A percentile compares a stretch with the other conserved stretches of the same genome.
phyloP scores from a whole-genome alignment of 2,113 vertebrate species.

The Serinus canaria region DNA sequence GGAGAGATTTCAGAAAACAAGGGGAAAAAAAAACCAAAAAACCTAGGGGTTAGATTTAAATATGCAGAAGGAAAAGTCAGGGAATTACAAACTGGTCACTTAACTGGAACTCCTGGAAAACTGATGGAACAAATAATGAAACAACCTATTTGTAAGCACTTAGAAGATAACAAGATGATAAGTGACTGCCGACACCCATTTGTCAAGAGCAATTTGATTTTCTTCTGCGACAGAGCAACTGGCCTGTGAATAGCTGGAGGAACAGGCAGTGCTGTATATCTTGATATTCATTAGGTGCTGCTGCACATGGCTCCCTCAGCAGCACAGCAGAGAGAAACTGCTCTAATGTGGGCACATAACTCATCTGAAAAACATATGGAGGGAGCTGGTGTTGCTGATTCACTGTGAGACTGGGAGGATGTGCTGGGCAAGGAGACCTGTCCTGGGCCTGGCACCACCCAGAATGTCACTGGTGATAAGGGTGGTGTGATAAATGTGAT shows the following conservation, averaged over 20 bases:
- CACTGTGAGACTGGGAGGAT: not conserved
- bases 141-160: conserved; percentile 56
- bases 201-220: conserved; percentile 63
- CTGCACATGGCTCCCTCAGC: not conserved
- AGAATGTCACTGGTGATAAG: accelerated
- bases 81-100: conserved; percentile 12
- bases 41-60: not conserved
- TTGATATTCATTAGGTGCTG: conserved; percentile 39
- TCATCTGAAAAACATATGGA: not conserved
- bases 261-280: not conserved
- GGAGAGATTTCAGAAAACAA: not conserved
- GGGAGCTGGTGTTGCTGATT: not conserved
- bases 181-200: conserved; percentile 52
- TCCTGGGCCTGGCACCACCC: not conserved
- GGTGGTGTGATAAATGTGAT: not conserved
- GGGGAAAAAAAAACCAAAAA: not conserved
- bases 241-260: conserved; percentile 33
- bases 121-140: conserved; percentile 57
- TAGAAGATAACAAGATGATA: conserved; percentile 66
- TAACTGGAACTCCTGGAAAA: not conserved
- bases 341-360: not conserved
- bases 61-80: not conserved
- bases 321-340: not conserved
- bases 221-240: conserved; percentile 6
- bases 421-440: not conserved